Evolutionary conservation across 1,140 invertebrate genomes (phyloP), one percentile per base, ranked within the genome.

Genomic region (Trachymyrmex septentrionalis): DNA sequence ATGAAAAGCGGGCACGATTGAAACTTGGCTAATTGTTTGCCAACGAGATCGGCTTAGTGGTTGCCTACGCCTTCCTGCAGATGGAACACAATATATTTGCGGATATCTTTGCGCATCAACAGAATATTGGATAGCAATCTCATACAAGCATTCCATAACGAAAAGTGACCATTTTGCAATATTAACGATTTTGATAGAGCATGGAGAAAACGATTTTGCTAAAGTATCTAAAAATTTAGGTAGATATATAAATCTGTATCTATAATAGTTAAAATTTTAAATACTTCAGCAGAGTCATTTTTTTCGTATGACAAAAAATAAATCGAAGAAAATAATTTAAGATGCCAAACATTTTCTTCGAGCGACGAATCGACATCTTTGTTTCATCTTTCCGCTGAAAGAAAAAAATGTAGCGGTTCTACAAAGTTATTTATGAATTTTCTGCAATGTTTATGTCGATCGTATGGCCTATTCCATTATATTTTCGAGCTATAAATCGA

Each of bases 1-100:
- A 30, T 84, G 57, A 78, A 87, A 77, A 78, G 77, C 66, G 50
- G 92, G 92, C 71, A 92, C 92, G 93, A 95, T 94, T 92, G 93
- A 91, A 94, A 94, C 93, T 94, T 94, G 86, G 92, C 86, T 89
- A 94, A 95, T 80, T 88, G 88, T 87, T 85, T 86, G 89, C 80
- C 86, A 88, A 87, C 86, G 67, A 78, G 72, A 63, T 86, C 80
- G 82, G 86, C 80, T 90, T 90, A 88, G 69, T 59, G 67, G 59
- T 76, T 71, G 71, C 19, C 57, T 84, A 81, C 34, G 69, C 64
- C 72, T 72, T 88, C 87, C 57, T 57, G 78, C 57, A 55, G 30
- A 63, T 55, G 34, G 19, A 21, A 24, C 1, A 48, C 44, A 48
- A 73, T 73, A 59, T 12, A 59, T 12, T 27, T 30, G 27, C 24